These are phyloP conservation scores for Ophioderma brevispina DNA, from an alignment of 35 echinoderm and acorn worm species.

Conservation along the genomic window DNA sequence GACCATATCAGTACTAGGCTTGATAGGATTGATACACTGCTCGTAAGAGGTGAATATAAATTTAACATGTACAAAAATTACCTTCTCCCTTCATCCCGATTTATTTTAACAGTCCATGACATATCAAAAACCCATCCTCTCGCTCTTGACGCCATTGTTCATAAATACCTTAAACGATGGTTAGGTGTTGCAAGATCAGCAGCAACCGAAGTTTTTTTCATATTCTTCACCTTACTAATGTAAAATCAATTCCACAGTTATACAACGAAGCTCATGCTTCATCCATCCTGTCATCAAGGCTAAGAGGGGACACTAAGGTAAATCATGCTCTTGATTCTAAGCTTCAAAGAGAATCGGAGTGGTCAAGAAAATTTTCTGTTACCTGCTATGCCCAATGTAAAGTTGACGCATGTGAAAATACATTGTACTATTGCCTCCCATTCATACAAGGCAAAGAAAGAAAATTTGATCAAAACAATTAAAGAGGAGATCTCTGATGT, in stretches of 20 bases:
- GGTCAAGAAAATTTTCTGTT: not conserved
- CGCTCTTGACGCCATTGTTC: not conserved
- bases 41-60: too few relatives aligned
- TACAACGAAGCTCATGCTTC: not conserved
- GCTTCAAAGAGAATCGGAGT: not conserved
- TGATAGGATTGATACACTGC: too few relatives aligned
- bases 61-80: too few relatives aligned
- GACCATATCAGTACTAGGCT: too few relatives aligned
- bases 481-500: not conserved
- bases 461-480: not conserved
- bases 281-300: not conserved
- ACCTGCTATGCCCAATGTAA: not conserved
- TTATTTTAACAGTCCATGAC: not conserved
- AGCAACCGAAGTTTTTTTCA: not conserved
- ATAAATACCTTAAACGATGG: not conserved
- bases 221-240: not conserved
- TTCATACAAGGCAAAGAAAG: not conserved
- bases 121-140: not conserved
- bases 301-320: not conserved
- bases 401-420: too few relatives aligned
- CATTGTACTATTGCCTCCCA: too few relatives aligned
- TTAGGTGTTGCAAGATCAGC: not conserved
- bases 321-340: not conserved
- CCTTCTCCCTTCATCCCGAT: too few relatives aligned
- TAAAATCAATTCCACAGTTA: not conserved